Percentiles rank a stretch among this genome's conserved stretches.
phyloP scores from a whole-genome alignment of 1,140 invertebrate genomes.

The Rhyzopertha dominica region DNA sequence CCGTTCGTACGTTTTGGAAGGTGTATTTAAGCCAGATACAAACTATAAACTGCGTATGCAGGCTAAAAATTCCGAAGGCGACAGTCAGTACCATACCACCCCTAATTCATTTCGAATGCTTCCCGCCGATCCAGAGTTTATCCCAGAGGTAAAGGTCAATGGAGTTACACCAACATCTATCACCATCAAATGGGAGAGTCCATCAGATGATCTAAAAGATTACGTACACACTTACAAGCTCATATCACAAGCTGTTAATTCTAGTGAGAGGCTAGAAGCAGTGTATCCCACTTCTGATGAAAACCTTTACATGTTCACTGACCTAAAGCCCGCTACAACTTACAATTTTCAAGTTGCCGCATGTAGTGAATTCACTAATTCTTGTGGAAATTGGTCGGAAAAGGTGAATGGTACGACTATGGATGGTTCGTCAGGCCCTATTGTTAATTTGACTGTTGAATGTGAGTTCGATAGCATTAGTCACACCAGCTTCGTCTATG shows the following conservation, averaged over 20 bases:
- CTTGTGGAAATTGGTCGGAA: slow-evolving; percentile 69
- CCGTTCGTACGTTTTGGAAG: slow-evolving; percentile 51
- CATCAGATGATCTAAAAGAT: slow-evolving; percentile 59
- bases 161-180: slow-evolving; percentile 72
- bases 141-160: slow-evolving; percentile 70
- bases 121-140: slow-evolving; percentile 66
- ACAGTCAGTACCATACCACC: slow-evolving; percentile 46
- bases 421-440: slow-evolving; percentile 57
- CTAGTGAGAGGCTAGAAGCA: slow-evolving; percentile 53
- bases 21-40: slow-evolving; percentile 48
- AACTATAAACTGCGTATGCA: slow-evolving; percentile 51
- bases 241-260: slow-evolving; percentile 58
- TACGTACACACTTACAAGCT: slow-evolving; percentile 72
- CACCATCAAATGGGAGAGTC: slow-evolving; percentile 69
- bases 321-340: slow-evolving; percentile 68
- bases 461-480: slow-evolving; percentile 64
- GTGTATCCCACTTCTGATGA: slow-evolving; percentile 57
- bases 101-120: slow-evolving; percentile 48
- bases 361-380: slow-evolving; percentile 69
- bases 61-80: slow-evolving; percentile 51
- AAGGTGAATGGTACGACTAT: slow-evolving; percentile 72
- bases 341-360: slow-evolving; percentile 72
- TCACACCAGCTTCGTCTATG: slow-evolving; percentile 56
- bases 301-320: slow-evolving; percentile 69
- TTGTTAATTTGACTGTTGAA: slow-evolving; percentile 55